A percentile compares a stretch with the other conserved stretches of the same genome.
These are phyloP conservation scores for Tromatobia lineatoria DNA, from an alignment of 2,888 invertebrate genomes.

Conservation along the genomic window DNA sequence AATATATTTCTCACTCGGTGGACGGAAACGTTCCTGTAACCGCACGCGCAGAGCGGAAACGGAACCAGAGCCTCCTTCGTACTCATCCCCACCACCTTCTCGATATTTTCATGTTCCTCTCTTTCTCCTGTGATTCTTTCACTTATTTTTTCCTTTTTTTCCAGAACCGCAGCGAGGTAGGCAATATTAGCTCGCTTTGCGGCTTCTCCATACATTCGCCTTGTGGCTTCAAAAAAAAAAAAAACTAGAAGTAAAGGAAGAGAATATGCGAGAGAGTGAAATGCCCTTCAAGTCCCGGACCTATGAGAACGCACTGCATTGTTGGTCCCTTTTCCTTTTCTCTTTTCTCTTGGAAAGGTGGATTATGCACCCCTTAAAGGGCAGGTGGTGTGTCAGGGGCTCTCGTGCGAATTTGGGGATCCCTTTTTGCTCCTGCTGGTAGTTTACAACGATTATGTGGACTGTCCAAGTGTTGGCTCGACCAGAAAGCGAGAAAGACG, in stretches of 20 bases:
- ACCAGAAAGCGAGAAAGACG: slow-evolving; percentile 14
- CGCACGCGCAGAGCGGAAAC: slow-evolving; percentile 28
- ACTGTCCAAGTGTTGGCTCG: slow-evolving; percentile 42
- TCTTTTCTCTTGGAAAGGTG: slow-evolving; percentile 34
- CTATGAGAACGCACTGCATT: slow-evolving; percentile 55
- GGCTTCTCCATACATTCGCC: slow-evolving; percentile 10
- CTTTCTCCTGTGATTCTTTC: background rate
- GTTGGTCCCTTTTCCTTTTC: slow-evolving; percentile 48
- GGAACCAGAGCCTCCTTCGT: slow-evolving; percentile 14
- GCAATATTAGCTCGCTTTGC: slow-evolving; percentile 13
- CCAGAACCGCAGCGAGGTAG: background rate
- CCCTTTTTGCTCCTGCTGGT: slow-evolving; percentile 3
- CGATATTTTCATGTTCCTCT: background rate
- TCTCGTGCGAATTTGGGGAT: slow-evolving; percentile 56
- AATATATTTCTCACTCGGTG: slow-evolving; percentile 1
- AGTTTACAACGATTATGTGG: slow-evolving; percentile 7
- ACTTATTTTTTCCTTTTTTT: background rate
- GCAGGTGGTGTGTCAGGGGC: slow-evolving; percentile 59
- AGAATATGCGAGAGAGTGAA: background rate
- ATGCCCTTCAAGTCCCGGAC: slow-evolving; percentile 19
- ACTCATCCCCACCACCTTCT: background rate
- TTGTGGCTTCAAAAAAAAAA: background rate
- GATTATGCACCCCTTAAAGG: slow-evolving; percentile 61
- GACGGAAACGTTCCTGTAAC: slow-evolving; percentile 28
- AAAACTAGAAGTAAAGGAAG: background rate